Conservation (phyloP, 2,113 vertebrate species). For the Rhineura floridana region DNA sequence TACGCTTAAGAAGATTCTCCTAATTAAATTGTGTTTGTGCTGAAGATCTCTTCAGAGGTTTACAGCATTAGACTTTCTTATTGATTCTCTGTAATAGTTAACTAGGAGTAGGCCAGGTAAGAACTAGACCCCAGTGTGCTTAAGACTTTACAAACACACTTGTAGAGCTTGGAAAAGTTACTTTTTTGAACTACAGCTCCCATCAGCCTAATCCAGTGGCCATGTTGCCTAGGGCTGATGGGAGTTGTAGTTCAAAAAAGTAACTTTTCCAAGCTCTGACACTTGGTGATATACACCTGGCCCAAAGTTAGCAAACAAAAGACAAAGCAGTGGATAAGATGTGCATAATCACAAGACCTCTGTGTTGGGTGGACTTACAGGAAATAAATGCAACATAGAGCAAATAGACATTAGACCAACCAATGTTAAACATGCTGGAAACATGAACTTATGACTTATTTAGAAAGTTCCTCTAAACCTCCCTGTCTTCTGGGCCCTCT, state of each 20-base stretch:
- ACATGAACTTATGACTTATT: not conserved
- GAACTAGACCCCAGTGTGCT: not conserved
- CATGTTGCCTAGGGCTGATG: too few species aligned
- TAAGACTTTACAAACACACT: constrained; percentile 13
- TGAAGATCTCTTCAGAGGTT: not conserved
- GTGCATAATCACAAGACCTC: not conserved
- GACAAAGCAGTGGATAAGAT: not conserved
- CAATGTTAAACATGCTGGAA: not conserved
- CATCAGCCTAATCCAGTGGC: too few species aligned
- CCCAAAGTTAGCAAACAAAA: not conserved
- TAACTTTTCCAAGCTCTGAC: too few species aligned
- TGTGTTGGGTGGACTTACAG: not conserved
- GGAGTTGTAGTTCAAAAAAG: too few species aligned
- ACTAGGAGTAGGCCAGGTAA: not conserved
- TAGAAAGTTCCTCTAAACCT: not conserved
- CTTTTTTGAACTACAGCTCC: too few species aligned
- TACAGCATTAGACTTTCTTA: not conserved
- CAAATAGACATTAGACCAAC: not conserved
- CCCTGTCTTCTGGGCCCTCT: not conserved
- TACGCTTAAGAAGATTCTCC: constrained; percentile 21
- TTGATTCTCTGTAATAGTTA: constrained; percentile 22
- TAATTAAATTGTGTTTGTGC: constrained; percentile 1
- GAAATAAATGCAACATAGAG: not conserved
- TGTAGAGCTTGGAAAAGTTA: too few species aligned
- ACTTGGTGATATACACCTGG: not conserved